Percentiles rank a stretch among this genome's conserved stretches.
phyloP scores from a whole-genome alignment of 2,888 invertebrate genomes.

The Mythimna ferrago region DNA sequence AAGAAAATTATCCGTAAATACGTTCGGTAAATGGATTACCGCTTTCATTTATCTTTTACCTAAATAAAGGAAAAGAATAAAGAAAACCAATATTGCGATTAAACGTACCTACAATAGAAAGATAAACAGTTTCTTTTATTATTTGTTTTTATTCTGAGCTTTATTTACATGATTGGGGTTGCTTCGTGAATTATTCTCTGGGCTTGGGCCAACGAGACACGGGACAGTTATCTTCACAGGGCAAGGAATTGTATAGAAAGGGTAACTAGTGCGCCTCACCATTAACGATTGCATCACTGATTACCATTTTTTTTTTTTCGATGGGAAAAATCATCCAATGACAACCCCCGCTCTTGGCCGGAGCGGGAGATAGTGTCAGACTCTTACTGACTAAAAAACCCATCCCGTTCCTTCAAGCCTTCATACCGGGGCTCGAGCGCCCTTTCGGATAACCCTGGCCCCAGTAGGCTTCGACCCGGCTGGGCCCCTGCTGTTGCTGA shows the following conservation, averaged over 20 bases:
- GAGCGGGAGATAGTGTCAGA: too few relatives aligned
- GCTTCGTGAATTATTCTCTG: conserved; percentile 33
- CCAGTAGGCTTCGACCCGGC: too few relatives aligned
- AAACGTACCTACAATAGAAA: conserved; percentile 16
- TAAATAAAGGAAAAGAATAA: conserved; percentile 7
- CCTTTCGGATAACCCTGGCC: too few relatives aligned
- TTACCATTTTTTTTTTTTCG: too few relatives aligned
- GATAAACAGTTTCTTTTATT: conserved; percentile 23
- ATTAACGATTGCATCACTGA: too few relatives aligned
- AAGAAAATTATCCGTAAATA: conserved; percentile 4
- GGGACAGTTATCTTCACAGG: background rate
- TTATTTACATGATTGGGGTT: conserved; percentile 43
- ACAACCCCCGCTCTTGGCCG: too few relatives aligned
- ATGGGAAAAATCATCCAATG: too few relatives aligned
- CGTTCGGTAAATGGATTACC: background rate
- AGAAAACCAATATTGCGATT: conserved; percentile 11
- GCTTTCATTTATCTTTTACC: background rate
- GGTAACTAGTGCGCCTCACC: background rate
- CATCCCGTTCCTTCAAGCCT: too few relatives aligned
- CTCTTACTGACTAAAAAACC: too few relatives aligned
- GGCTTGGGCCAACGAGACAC: conserved; percentile 12
- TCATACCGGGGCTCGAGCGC: too few relatives aligned
- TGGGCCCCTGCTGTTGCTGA: too few relatives aligned
- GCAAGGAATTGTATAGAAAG: background rate
- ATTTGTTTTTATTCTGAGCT: conserved; percentile 3